Conservation (phyloP, 2,888 invertebrate species). For the Aplocera efformata region DNA sequence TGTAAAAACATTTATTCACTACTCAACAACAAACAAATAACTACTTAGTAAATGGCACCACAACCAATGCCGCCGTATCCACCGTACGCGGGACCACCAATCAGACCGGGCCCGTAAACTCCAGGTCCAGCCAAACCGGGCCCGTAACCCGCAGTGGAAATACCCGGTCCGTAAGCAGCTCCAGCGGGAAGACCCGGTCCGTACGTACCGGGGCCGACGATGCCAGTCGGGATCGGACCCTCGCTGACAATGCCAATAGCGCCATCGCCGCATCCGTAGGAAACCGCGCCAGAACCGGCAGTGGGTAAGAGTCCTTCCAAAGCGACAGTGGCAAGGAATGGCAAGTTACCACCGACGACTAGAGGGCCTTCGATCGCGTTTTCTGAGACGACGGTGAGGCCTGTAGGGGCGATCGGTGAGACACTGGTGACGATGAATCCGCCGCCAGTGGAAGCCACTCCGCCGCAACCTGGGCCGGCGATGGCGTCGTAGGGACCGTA, state of each 20-base stretch:
- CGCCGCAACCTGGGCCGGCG: constrained; percentile 24
- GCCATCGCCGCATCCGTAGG: constrained; percentile 48
- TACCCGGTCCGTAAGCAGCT: constrained; percentile 7
- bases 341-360: constrained; percentile 44
- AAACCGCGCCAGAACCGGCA: constrained; percentile 41
- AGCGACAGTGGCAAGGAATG: constrained; percentile 48
- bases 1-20: constrained; percentile 8
- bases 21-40: constrained; percentile 13
- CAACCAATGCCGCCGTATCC: constrained; percentile 15
- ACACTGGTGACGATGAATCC: constrained; percentile 42
- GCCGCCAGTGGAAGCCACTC: constrained; percentile 43
- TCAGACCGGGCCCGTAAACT: constrained; percentile 11
- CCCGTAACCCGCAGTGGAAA: constrained; percentile 3
- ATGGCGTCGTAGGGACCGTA: constrained; percentile 9
- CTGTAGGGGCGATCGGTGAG: constrained; percentile 44
- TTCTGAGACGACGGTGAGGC: constrained; percentile 46
- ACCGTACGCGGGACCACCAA: constrained; percentile 8
- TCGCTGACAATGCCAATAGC: constrained; percentile 35
- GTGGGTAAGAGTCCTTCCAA: constrained; percentile 46
- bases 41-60: constrained; percentile 9
- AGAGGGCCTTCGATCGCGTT: constrained; percentile 48
- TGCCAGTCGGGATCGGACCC: constrained; percentile 18
- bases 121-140: constrained; percentile 7
- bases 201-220: constrained; percentile 15
- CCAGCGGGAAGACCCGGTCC: constrained; percentile 20